Evolutionary conservation across 2,888 invertebrate species (phyloP), one percentile per base, ranked within the genome.

Genomic region (Drosophila recens): DNA sequence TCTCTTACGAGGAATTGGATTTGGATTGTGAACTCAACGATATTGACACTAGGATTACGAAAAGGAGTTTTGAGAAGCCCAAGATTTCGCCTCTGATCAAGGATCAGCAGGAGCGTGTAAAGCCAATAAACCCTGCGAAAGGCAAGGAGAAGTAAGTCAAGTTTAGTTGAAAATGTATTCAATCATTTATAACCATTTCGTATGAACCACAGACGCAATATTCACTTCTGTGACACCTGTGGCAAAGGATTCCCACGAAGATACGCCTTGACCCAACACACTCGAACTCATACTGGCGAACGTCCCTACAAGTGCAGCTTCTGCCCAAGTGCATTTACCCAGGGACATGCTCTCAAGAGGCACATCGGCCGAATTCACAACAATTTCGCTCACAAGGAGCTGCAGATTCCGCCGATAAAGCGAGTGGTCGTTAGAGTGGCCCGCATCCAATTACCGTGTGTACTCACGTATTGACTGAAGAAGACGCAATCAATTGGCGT

Each of bases 221-320:
- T 93, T 0, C 94, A 94, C 89, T 90, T 94, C 15, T 94, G 94
- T 62, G 90, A 86, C 15, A 87, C 83, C 3, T 93, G 93, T 59
- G 91, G 91, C 0, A 93, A 92, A 72, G 91, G 87, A 5, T 92
- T 91, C 71, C 90, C 91, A 52, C 92, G 94, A 48, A 93, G 93
- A 0, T 94, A 94, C 74, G 94, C 94, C 89, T 80, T 94, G 38
- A 93, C 93, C 0, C 93, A 94, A 20, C 94, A 94, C 76, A 93
- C 93, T 91, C 90, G 94, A 51, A 93, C 93, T 0, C 94, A 94
- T 72, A 94, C 94, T 0, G 94, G 94, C 0, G 91, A 91, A 59
- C 80, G 88, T 45, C 94, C 94, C 0, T 94, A 94, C 73, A 92
- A 93, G 71, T 94, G 94, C 73, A 92, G 93, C 11, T 93, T 94